phyloP scores from a whole-genome alignment of 1,140 invertebrate genomes.

The Drosophila bifasciata region DNA sequence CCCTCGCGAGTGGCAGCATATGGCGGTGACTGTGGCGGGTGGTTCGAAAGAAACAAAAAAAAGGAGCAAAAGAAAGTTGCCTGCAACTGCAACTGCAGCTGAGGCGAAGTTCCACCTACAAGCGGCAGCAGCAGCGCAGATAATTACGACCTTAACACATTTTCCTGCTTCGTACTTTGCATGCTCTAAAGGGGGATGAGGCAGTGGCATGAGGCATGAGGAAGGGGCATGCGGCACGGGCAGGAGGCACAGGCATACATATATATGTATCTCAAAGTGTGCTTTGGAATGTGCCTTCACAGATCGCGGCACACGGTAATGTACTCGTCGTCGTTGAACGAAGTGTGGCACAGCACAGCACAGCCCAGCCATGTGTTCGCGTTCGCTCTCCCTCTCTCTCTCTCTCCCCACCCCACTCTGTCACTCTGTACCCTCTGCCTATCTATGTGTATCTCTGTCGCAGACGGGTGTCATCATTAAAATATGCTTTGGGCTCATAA shows the following conservation, averaged over 20 bases:
- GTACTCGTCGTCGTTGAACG: constrained; percentile 44
- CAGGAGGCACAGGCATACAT: constrained; percentile 7
- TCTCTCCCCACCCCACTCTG: neutral
- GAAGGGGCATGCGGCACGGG: constrained; percentile 16
- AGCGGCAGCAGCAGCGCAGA: constrained; percentile 39
- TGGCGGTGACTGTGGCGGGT: constrained; percentile 20
- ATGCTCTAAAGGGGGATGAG: constrained; percentile 26
- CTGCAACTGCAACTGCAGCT: constrained; percentile 10
- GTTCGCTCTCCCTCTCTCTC: constrained; percentile 1
- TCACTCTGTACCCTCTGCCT: neutral
- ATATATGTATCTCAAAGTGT: constrained; percentile 66
- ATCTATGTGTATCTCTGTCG: constrained; percentile 25
- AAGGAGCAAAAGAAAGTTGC: constrained; percentile 68
- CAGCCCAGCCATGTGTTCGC: constrained; percentile 60
- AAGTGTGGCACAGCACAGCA: constrained; percentile 76
- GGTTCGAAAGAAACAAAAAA: constrained; percentile 32
- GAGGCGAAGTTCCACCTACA: constrained; percentile 62
- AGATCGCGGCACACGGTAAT: constrained; percentile 81
- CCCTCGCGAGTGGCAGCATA: constrained; percentile 56
- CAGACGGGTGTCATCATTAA: constrained; percentile 78
- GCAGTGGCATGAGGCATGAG: constrained; percentile 23
- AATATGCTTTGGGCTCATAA: constrained; percentile 69
- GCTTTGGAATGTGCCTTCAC: constrained; percentile 79
- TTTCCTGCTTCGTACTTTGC: constrained; percentile 52
- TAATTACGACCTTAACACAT: constrained; percentile 78